A percentile compares a stretch with the other conserved stretches of the same genome.
These are phyloP conservation scores for Neoitamus cyanurus DNA, from an alignment of 2,888 invertebrate genomes.

Conservation along the genomic window DNA sequence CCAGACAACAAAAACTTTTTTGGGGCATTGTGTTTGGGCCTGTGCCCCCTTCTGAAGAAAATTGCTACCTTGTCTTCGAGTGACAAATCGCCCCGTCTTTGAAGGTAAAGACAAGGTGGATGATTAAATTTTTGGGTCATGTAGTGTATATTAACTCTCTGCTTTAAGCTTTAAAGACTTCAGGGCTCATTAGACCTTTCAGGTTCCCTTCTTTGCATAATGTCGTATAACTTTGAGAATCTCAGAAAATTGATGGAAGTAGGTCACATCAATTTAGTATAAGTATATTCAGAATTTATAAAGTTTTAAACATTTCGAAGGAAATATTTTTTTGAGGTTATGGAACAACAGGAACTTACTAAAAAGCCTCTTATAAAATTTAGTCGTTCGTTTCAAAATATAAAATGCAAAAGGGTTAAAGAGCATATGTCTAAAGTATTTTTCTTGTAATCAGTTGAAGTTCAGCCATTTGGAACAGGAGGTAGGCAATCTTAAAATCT, in stretches of 20 bases:
- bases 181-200: not conserved
- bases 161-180: not conserved
- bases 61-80: not conserved
- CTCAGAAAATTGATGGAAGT: not conserved
- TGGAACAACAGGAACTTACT: too few species aligned
- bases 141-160: not conserved
- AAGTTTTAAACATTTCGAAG: too few species aligned
- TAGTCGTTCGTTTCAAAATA: too few species aligned
- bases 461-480: too few species aligned
- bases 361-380: too few species aligned
- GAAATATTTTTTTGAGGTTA: too few species aligned
- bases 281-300: too few species aligned
- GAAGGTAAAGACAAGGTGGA: not conserved
- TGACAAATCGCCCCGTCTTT: not conserved
- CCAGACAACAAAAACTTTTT: slow-evolving; percentile 2
- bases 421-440: too few species aligned
- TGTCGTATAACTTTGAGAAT: not conserved
- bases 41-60: not conserved
- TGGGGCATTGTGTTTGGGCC: not conserved
- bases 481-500: too few species aligned
- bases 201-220: not conserved
- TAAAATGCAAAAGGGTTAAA: too few species aligned
- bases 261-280: not conserved
- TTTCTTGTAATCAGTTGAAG: too few species aligned
- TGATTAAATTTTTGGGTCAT: not conserved